Percentiles rank a stretch among this genome's conserved stretches.
These are phyloP conservation scores for Aphelenchoides bicaudatus DNA, from an alignment of 2,888 invertebrate species.

Conservation along the genomic window DNA sequence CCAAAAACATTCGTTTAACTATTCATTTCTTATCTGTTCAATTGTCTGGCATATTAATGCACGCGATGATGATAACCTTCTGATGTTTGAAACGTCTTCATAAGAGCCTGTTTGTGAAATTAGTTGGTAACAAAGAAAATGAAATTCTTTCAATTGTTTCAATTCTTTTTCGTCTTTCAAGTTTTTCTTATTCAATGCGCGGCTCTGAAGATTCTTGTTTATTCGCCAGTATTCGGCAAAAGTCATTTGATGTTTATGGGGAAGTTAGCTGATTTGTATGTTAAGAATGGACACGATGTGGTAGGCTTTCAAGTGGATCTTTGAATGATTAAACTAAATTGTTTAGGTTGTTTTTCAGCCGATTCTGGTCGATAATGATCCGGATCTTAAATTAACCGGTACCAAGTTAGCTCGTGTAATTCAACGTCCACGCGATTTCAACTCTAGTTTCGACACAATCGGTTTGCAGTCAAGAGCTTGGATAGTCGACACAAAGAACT, in stretches of 20 bases:
- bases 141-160: too few relatives aligned
- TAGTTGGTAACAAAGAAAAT: too few relatives aligned
- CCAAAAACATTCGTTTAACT: too few relatives aligned
- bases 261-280: background rate
- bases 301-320: slow-evolving; percentile 3
- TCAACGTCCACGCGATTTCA: background rate
- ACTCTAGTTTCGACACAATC: background rate
- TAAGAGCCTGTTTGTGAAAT: too few relatives aligned
- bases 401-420: background rate
- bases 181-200: too few relatives aligned
- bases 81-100: too few relatives aligned
- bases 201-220: background rate
- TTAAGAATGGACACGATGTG: slow-evolving; percentile 8
- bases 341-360: background rate
- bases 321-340: background rate
- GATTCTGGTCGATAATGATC: background rate
- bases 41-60: too few relatives aligned
- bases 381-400: background rate
- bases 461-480: background rate
- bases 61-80: too few relatives aligned
- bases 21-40: too few relatives aligned
- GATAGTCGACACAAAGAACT: background rate
- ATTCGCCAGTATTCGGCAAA: background rate
- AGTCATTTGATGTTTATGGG: slow-evolving; percentile 3
- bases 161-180: too few relatives aligned